A percentile compares a stretch with the other conserved stretches of the same genome.
phyloP scores from a whole-genome alignment of 2,113 vertebrate genomes.

The Microtus richardsoni region DNA sequence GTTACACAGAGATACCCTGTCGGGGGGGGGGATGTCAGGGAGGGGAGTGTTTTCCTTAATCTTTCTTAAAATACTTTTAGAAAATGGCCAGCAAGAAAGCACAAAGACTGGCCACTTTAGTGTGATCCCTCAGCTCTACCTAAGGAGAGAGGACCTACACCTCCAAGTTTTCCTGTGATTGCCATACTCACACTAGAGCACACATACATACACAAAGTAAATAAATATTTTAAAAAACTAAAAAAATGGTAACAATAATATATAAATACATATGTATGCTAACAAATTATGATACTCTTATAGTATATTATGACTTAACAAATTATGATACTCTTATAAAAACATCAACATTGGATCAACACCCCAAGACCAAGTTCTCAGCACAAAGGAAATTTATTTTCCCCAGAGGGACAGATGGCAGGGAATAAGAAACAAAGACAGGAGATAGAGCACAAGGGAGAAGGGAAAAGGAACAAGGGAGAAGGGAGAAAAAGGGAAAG shows the following conservation, averaged over 20 bases:
- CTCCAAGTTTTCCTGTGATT: background rate
- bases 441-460: background rate
- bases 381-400: background rate
- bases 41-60: background rate
- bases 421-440: background rate
- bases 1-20: too few species aligned
- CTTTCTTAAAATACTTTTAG: background rate
- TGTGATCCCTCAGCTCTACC: background rate
- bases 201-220: background rate
- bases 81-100: background rate
- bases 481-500: too few species aligned
- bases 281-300: slow-evolving; percentile 11
- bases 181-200: background rate
- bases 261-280: background rate
- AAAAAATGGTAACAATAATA: background rate
- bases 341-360: background rate
- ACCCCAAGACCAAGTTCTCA: background rate
- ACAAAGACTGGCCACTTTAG: too few species aligned
- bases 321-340: background rate
- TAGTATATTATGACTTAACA: background rate
- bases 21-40: fast-evolving
- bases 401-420: background rate
- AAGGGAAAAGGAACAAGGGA: background rate
- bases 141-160: background rate
- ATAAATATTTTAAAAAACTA: background rate